phyloP scores from a whole-genome alignment of 1,140 invertebrate species.

The Caenorhabditis latens region DNA sequence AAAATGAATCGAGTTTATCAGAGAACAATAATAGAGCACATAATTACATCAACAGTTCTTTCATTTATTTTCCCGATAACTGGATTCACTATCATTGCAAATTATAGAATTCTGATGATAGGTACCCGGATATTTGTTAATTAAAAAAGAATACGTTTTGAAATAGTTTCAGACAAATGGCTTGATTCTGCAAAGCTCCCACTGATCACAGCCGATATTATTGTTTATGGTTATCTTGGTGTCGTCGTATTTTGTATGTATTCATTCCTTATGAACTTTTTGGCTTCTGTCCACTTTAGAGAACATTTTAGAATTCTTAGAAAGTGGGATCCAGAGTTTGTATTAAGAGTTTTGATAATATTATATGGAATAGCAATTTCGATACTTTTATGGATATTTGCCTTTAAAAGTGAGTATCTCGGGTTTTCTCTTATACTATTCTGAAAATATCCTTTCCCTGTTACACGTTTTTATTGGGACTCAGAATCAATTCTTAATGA shows the following conservation, averaged over 20 bases:
- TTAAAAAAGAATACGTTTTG: no score
- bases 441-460: no score
- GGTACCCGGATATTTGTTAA: neutral
- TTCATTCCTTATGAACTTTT: neutral
- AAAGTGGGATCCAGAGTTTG: neutral
- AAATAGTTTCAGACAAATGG: neutral
- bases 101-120: neutral
- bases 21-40: constrained; percentile 8
- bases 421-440: no score
- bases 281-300: neutral
- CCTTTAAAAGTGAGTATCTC: neutral
- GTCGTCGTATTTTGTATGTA: neutral
- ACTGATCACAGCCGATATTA: neutral
- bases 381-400: neutral
- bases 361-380: neutral
- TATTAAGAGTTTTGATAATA: neutral
- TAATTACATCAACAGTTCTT: neutral
- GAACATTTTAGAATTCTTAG: neutral
- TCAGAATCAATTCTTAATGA: neutral
- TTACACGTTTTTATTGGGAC: neutral
- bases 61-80: neutral
- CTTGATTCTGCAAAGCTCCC: neutral
- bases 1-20: constrained; percentile 11
- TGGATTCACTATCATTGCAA: neutral
- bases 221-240: neutral